Evolutionary conservation across 2,113 vertebrate species (phyloP), one percentile per base, ranked within the genome.

Genomic region (Hyla sarda): DNA sequence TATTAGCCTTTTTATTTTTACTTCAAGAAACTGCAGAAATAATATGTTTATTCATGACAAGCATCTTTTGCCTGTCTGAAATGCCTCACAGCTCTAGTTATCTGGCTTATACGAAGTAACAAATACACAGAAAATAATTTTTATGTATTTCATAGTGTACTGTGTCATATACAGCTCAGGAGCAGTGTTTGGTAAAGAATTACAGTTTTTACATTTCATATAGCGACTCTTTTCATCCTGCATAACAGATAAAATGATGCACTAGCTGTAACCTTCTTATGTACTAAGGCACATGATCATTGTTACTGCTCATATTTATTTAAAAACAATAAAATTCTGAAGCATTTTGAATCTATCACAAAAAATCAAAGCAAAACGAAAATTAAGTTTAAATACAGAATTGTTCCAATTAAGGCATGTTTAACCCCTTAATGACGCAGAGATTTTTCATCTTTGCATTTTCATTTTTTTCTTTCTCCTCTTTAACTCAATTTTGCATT

Each of bases 31-130:
- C 16, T 41, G 60, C 23, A 48, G 41, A 13, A 86, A 25, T 45
- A 23, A 62, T 48, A 48, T 48, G 9, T 81, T 73, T 81, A 62
- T 81, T 48, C 41, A 34, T 74, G 65, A 81, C 65, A 86, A 86
- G 25, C 84, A 81, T 81, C 65, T 86, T 81, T 60, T 73, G 84
- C 60, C 47, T 85, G 60, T 81, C 84, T 80, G 50, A 73, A 86
- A 73, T 48, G 37, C 50, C 65, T 73, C 47, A 60, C 48, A 86
- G 76, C 67, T 81, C 65, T 80, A 73, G 65, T 73, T 81, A 86
- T 86, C 34, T 60, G 77, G 77, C 67, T 86, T 86, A 72, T 86
- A 50, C 30, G 84, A 81, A 60, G 25, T 21, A 81, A 73, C 65
- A 81, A 73, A 86, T 41, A 73, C 25, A 32, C 5, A 73, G 65